Conservation (phyloP, 2,113 vertebrate species). For the Catharus fuscescens region DNA sequence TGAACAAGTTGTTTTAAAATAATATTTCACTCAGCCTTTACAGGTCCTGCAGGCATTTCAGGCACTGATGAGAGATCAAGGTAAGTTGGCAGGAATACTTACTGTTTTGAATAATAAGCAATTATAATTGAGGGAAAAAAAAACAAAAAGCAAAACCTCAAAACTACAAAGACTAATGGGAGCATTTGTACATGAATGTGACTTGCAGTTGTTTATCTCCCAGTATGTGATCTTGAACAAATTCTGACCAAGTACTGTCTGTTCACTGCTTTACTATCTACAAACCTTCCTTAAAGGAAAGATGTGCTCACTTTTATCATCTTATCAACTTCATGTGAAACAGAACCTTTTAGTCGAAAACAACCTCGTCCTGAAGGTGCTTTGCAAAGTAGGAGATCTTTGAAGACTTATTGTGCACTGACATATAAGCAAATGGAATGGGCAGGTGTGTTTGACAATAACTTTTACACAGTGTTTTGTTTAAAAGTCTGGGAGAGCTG, state of each 20-base stretch:
- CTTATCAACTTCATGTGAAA: neutral
- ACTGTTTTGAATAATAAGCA: neutral
- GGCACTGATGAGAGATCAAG: neutral
- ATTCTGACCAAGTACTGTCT: conserved; percentile 10
- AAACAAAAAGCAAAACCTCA: neutral
- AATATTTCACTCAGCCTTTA: neutral
- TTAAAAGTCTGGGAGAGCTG: neutral
- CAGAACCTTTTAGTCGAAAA: neutral
- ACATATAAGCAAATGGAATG: neutral
- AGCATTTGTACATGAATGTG: neutral
- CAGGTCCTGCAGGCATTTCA: neutral
- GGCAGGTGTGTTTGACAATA: conserved; percentile 13
- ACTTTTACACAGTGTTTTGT: conserved; percentile 1
- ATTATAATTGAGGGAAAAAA: neutral
- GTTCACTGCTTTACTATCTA: neutral
- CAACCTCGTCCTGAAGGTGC: neutral
- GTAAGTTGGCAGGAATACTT: neutral
- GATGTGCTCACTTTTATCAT: neutral
- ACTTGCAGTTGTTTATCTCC: neutral
- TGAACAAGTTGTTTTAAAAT: neutral
- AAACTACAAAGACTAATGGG: neutral
- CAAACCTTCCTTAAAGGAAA: conserved; percentile 5
- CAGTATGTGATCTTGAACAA: neutral
- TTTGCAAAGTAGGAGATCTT: neutral
- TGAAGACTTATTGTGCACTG: neutral